A percentile compares a stretch with the other conserved stretches of the same genome.
Evolutionary conservation across 2,113 vertebrate species (phyloP).

Genomic region (Athene noctua): DNA sequence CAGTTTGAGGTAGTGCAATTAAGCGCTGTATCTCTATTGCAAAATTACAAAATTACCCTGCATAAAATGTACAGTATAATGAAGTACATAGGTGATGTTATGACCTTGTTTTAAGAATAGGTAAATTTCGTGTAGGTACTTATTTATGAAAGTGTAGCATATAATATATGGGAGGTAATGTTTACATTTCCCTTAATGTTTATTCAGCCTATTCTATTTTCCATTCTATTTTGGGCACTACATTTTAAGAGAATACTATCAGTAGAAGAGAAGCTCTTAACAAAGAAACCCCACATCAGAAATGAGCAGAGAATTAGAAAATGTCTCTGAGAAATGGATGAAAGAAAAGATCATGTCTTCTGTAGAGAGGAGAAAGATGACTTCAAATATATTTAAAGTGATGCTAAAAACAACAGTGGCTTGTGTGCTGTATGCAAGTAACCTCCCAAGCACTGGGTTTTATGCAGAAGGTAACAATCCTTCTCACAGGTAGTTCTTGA

Average conservation of each 20-base stretch:
- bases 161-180: neutral
- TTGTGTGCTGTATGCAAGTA: neutral
- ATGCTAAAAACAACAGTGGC: neutral
- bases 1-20: neutral
- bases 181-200: neutral
- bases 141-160: neutral
- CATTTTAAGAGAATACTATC: neutral
- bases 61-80: neutral
- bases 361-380: neutral
- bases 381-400: neutral
- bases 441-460: neutral
- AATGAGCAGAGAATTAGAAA: neutral
- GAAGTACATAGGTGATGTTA: neutral
- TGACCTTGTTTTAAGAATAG: neutral
- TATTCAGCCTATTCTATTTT: neutral
- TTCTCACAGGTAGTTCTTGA: neutral
- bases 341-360: neutral
- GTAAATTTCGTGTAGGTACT: neutral
- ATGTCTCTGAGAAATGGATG: neutral
- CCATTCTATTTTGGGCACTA: neutral
- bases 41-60: neutral
- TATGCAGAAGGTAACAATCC: neutral
- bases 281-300: neutral
- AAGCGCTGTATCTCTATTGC: neutral
- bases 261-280: neutral